phyloP scores from a whole-genome alignment of 2,113 vertebrate genomes.

The Gymnocephalus cernua region DNA sequence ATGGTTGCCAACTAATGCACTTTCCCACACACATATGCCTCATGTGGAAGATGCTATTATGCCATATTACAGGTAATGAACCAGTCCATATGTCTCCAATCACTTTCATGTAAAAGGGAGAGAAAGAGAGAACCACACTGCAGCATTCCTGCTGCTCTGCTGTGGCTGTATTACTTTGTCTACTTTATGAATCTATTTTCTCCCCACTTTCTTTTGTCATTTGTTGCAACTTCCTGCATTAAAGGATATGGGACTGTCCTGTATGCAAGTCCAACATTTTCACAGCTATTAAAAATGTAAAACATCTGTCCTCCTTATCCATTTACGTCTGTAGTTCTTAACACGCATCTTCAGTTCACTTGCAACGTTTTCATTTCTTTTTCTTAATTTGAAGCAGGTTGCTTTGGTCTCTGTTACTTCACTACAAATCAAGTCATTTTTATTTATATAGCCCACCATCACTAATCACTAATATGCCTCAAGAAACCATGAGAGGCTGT shows the following conservation, averaged over 20 bases:
- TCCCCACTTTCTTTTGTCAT: neutral
- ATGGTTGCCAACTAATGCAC: slow-evolving; percentile 9
- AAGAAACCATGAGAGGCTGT: too few relatives aligned
- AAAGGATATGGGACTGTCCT: neutral
- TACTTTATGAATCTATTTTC: neutral
- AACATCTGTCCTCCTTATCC: neutral
- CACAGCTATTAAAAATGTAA: neutral
- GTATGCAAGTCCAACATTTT: neutral
- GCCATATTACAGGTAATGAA: slow-evolving; percentile 77
- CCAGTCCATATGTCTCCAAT: slow-evolving; percentile 69
- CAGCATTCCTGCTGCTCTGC: slow-evolving; percentile 1
- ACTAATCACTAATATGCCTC: neutral
- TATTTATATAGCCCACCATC: neutral
- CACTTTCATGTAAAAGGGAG: slow-evolving; percentile 49
- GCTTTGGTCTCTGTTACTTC: neutral
- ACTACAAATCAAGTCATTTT: neutral
- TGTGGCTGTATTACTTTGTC: neutral
- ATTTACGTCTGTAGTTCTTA: neutral
- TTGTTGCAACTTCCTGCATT: neutral
- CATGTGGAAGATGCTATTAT: slow-evolving; percentile 67
- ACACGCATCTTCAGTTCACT: neutral
- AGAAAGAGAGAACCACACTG: neutral
- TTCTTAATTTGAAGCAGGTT: neutral
- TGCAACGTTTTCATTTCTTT: neutral
- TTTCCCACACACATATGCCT: slow-evolving; percentile 41